Evolutionary conservation across 2,888 invertebrate species (phyloP).

Genomic region (Clusia tigrina): DNA sequence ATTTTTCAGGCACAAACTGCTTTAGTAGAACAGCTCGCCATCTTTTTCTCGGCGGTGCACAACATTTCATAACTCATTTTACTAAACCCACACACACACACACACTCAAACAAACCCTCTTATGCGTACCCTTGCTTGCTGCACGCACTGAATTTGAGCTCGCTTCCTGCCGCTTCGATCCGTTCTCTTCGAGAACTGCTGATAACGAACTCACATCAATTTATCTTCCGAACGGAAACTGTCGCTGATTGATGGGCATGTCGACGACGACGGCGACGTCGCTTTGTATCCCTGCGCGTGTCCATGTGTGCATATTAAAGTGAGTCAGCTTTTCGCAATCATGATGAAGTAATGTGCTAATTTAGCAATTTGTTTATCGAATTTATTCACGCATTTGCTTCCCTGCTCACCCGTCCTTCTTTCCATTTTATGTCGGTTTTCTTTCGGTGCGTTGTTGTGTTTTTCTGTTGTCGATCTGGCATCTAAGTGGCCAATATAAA

Average conservation of each 20-base stretch:
- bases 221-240: constrained; percentile 25
- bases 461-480: constrained; percentile 11
- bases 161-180: not conserved
- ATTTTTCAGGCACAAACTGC: too few relatives aligned
- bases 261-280: not conserved
- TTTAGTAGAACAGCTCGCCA: too few relatives aligned
- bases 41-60: too few relatives aligned
- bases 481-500: constrained; percentile 35
- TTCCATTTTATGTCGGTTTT: not conserved
- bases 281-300: not conserved
- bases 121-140: too few relatives aligned
- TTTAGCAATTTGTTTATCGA: constrained; percentile 58
- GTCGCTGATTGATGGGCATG: constrained; percentile 27
- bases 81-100: too few relatives aligned
- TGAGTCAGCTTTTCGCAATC: not conserved
- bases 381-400: constrained; percentile 33
- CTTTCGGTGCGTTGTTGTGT: too few relatives aligned
- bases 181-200: not conserved
- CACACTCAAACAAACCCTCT: too few relatives aligned
- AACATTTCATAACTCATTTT: too few relatives aligned
- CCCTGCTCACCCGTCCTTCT: not conserved
- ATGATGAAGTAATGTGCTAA: constrained; percentile 45
- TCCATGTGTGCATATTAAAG: not conserved
- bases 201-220: constrained; percentile 22
- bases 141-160: too few relatives aligned